Base-by-base conservation (phyloP, 2,113 vertebrate species). In the Neolamprologus kungweensis region DNA sequence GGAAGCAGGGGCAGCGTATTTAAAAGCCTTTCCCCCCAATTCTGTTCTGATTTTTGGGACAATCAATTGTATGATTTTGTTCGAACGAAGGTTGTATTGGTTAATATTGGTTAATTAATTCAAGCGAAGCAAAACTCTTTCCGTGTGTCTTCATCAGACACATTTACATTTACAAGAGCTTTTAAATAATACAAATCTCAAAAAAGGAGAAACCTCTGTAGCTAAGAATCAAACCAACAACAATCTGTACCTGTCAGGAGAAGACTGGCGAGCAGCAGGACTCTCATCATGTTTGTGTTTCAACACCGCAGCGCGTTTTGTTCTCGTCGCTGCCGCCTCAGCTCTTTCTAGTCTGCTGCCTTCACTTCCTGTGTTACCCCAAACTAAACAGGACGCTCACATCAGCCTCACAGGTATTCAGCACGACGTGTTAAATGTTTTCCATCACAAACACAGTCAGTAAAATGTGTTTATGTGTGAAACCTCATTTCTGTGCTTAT, bases 281-380 rank as follows among this genome's bases (percentile, higher is more conserved):
- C 9, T 55, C 60, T 75, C n/a, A 12, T 21, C 86, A 57, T 91
- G 81, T 31, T 31, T 53, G 19, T 50, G 57, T 26, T 81, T 80
- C 50, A 26, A 16, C 71, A 58, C 50, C 0, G 2, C 11, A 10
- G 73, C 55, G 14, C 2, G 37, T n/a, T 75, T 73, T n/a, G 16
- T 1, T 33, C 5, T 14, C 8, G 23, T 81, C 47, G 63, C 17
- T 21, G 75, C 81, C 19, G 85, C 81, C 58, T 23, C 40, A 4
- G 17, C 65, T 31, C 21, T 51, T 78, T 57, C 16, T 26, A 71
- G 4, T 19, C 2, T 3, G 6, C 42, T 10, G 7, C 17, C 14
- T 55, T 47, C 65, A 35, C 19, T 91, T 94, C 93, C 91, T 94
- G 91, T 89, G 42, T 84, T 7, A 63, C 9, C 7, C 11, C 45